Evolutionary conservation across 2,888 invertebrate genomes (phyloP).

Genomic region (Portevinia maculata): DNA sequence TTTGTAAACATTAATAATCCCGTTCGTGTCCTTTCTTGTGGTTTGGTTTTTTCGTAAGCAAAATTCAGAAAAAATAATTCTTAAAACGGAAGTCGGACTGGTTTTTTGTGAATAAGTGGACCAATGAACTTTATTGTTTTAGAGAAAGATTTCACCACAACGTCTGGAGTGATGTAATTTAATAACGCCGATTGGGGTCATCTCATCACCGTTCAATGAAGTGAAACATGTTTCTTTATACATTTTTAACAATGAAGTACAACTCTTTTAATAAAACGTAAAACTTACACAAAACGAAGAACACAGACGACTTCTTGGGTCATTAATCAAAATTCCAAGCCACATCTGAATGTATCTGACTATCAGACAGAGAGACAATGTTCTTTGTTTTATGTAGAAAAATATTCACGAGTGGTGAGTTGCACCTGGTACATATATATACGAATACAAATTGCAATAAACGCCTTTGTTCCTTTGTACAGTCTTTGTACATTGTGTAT

Average conservation of each 20-base stretch:
- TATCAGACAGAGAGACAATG: slow-evolving; percentile 40
- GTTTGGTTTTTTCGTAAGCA: slow-evolving; percentile 8
- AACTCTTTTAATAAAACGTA: slow-evolving; percentile 19
- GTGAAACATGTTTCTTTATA: slow-evolving; percentile 33
- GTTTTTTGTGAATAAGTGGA: slow-evolving; percentile 42
- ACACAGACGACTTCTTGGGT: slow-evolving; percentile 21
- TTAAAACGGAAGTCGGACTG: slow-evolving; percentile 57
- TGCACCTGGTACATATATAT: slow-evolving; percentile 48
- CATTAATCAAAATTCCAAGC: slow-evolving; percentile 65
- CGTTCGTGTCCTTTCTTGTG: slow-evolving; percentile 45
- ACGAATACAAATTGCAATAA: slow-evolving; percentile 58
- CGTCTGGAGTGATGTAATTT: slow-evolving; percentile 42
- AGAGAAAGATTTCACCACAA: slow-evolving; percentile 37
- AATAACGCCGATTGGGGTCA: slow-evolving; percentile 30
- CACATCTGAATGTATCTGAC: slow-evolving; percentile 43
- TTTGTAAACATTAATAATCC: slow-evolving; percentile 38
- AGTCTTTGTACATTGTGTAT: slow-evolving; percentile 25
- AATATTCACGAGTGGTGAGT: slow-evolving; percentile 19
- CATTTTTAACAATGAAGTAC: background rate
- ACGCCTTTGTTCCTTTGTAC: slow-evolving; percentile 66
- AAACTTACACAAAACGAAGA: slow-evolving; percentile 2
- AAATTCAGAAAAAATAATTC: slow-evolving; percentile 33
- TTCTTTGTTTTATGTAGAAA: slow-evolving; percentile 48
- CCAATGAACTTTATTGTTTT: slow-evolving; percentile 53
- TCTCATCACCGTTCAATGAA: slow-evolving; percentile 33